These are phyloP conservation scores for Monopis laevigella DNA, from an alignment of 2,888 invertebrate genomes.

Conservation along the genomic window DNA sequence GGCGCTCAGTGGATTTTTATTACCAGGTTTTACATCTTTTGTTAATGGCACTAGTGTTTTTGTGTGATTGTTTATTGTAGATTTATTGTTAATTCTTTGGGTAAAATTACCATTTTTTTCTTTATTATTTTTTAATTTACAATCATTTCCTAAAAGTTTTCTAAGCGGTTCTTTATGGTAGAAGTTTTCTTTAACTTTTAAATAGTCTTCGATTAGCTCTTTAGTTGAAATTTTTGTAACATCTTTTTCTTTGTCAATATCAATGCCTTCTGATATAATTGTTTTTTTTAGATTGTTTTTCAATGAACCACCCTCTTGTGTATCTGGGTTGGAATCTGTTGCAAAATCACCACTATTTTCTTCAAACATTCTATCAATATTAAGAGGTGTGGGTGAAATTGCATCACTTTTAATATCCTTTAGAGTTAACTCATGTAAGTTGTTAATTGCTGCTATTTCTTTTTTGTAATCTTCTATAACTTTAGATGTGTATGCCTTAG, in stretches of 20 bases:
- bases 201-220: constrained; percentile 54
- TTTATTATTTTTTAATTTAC: constrained; percentile 30
- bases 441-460: constrained; percentile 58
- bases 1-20: constrained; percentile 41
- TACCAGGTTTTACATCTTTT: constrained; percentile 30
- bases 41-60: too few relatives aligned
- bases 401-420: constrained; percentile 58
- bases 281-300: constrained; percentile 16
- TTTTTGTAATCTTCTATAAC: constrained; percentile 63
- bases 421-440: constrained; percentile 51
- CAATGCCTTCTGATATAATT: constrained; percentile 17
- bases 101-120: too few relatives aligned
- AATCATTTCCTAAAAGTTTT: constrained; percentile 35
- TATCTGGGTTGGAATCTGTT: constrained; percentile 25
- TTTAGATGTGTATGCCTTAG: constrained; percentile 59
- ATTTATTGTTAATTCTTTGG: constrained; percentile 6
- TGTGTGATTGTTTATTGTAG: constrained; percentile 32
- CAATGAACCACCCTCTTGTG: constrained; percentile 23
- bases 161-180: constrained; percentile 21
- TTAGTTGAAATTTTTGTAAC: constrained; percentile 52
- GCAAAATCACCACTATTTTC: constrained; percentile 26
- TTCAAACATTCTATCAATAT: constrained; percentile 55
- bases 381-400: constrained; percentile 50
- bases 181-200: constrained; percentile 49
- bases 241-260: constrained; percentile 31